Evolutionary conservation across 2,888 invertebrate species (phyloP).

Genomic region (Zootermopsis nevadensis): DNA sequence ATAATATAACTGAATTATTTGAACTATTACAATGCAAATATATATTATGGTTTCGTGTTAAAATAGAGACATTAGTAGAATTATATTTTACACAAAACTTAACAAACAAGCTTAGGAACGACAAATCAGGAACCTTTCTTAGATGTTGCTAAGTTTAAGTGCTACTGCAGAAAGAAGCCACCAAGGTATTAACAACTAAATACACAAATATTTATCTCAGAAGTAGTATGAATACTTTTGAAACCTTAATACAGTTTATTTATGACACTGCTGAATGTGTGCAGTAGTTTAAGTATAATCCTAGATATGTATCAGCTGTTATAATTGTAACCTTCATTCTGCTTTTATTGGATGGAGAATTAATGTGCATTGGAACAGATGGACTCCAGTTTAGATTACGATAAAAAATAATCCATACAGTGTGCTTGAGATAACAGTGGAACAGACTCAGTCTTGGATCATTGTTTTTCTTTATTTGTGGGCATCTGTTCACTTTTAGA

Average conservation of each 20-base stretch:
- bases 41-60: too few species aligned
- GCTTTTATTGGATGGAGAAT: neutral
- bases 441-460: slow-evolving; percentile 27
- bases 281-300: neutral
- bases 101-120: too few species aligned
- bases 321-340: neutral
- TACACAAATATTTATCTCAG: neutral
- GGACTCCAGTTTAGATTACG: neutral
- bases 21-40: too few species aligned
- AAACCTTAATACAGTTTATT: neutral
- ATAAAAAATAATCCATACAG: neutral
- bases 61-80: too few species aligned
- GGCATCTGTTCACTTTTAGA: slow-evolving; percentile 1
- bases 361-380: neutral
- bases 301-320: neutral
- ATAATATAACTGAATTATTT: too few species aligned
- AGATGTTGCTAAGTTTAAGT: too few species aligned
- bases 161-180: neutral
- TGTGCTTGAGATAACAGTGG: neutral
- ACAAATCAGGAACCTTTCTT: too few species aligned
- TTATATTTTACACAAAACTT: too few species aligned
- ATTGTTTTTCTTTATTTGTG: slow-evolving; percentile 3
- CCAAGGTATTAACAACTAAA: neutral
- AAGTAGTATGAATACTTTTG: neutral
- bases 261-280: neutral